phyloP scores from a whole-genome alignment of 1,140 invertebrate species.

The Drosophila ogumai region DNA sequence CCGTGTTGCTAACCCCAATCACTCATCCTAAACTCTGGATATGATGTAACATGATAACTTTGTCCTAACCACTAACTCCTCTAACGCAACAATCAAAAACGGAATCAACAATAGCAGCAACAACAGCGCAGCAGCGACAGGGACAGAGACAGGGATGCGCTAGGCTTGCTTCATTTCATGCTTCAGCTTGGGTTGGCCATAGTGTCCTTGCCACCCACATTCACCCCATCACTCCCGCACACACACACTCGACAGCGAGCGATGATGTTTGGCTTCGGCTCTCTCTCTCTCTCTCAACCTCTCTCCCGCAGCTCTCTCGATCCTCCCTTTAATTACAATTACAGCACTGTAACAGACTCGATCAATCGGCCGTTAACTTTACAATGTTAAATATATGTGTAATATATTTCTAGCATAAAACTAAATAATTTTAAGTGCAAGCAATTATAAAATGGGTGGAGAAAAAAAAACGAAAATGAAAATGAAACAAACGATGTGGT shows the following conservation, averaged over 20 bases:
- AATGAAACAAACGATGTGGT: slow-evolving; percentile 35
- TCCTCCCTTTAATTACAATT: slow-evolving; percentile 33
- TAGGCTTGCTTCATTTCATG: slow-evolving; percentile 38
- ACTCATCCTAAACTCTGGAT: slow-evolving; percentile 22
- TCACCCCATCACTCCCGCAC: slow-evolving; percentile 11
- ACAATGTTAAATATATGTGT: slow-evolving; percentile 61
- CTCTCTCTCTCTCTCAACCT: slow-evolving; percentile 15
- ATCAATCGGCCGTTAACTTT: slow-evolving; percentile 53
- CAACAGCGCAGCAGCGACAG: slow-evolving; percentile 27
- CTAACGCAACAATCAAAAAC: slow-evolving; percentile 15
- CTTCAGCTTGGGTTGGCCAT: not conserved
- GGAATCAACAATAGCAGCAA: slow-evolving; percentile 16
- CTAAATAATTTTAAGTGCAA: slow-evolving; percentile 77
- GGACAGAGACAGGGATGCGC: slow-evolving; percentile 24
- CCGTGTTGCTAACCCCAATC: slow-evolving; percentile 34
- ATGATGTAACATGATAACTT: slow-evolving; percentile 31
- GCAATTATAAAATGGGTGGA: slow-evolving; percentile 84
- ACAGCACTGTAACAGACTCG: slow-evolving; percentile 40
- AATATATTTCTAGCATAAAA: slow-evolving; percentile 71
- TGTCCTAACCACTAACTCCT: slow-evolving; percentile 40
- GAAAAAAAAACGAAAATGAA: slow-evolving; percentile 37
- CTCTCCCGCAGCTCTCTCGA: slow-evolving; percentile 19
- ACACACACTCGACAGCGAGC: slow-evolving; percentile 11
- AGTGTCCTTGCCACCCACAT: slow-evolving; percentile 43
- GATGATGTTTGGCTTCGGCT: slow-evolving; percentile 21